Base-by-base conservation (phyloP, 2,888 invertebrate species). In the Zootermopsis nevadensis region DNA sequence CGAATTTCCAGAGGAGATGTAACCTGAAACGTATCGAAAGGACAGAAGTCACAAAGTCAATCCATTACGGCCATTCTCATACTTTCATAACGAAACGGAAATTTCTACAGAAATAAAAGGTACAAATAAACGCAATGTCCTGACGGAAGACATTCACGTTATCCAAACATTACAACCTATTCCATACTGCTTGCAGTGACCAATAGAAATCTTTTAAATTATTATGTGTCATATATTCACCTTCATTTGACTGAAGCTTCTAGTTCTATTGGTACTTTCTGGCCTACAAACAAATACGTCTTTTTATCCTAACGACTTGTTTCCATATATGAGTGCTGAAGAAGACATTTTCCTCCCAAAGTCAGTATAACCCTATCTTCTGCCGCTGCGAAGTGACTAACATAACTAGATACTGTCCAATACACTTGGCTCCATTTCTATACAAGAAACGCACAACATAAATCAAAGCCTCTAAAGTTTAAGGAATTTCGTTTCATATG, bases 381-480 rank as follows among this genome's bases (percentile, higher is more conserved):
- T 69, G 33, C 10, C 33, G 15, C 22, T 69, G 27, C 33, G 19
- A 69, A 30, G 22, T 33, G 15, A 33, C 33, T 69, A 69, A 12
- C 33, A 15, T 69, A 4, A 15, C 31, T 22, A 24, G 1, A 19
- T 30, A 19, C 69, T 69, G 31, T 69, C 69, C 69, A 6, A 31
- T 69, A 33, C 69, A 69, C 15, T 33, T 33, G 69, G 15, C 8
- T 27, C 27, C n/a, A 27, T n/a, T 1, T 6, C 42, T 1, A 74
- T 38, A 38, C n/a, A 74, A 42, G 38, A 27, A 69, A 33, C 19
- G 33, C 30, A 4, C 22, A 19, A 19, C 15, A 42, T 74, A 74
- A 74, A 74, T 42, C 74, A 69, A 69, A 60, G n/a, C 24, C n/a
- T 27, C n/a, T 60, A 60, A 60, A n/a, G 12, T 60, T 60, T 60